phyloP scores from a whole-genome alignment of 2,888 invertebrate genomes.

The Harmothoe impar region DNA sequence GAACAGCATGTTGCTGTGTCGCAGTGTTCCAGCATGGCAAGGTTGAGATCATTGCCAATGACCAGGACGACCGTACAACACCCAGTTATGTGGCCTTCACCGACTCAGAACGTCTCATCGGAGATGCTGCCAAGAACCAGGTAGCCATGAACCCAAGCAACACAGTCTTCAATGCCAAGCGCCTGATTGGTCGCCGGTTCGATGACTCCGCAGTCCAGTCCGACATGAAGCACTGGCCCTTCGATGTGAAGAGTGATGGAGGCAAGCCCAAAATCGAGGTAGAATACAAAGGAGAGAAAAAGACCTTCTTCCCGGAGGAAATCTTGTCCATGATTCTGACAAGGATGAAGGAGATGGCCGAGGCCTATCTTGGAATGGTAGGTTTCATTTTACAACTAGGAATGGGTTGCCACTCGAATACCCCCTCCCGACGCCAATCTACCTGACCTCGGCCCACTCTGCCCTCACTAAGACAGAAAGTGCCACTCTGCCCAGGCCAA shows the following conservation, averaged over 20 bases:
- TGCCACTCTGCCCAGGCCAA: no score
- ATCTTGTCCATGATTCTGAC: constrained; percentile 95
- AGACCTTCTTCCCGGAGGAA: constrained; percentile 95
- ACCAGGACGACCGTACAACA: constrained; percentile 87
- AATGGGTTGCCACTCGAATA: no score
- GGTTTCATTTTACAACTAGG: no score
- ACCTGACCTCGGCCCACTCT: no score
- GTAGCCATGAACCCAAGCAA: constrained; percentile 89
- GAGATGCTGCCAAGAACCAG: constrained; percentile 84
- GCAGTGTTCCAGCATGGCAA: constrained; percentile 82
- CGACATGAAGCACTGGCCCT: constrained; percentile 93
- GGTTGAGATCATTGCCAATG: constrained; percentile 84
- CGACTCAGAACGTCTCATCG: constrained; percentile 83
- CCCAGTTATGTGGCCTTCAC: constrained; percentile 89
- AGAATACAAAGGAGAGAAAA: constrained; percentile 93
- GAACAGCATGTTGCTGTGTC: constrained; percentile 87
- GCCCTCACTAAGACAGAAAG: no score
- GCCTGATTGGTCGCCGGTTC: constrained; percentile 91
- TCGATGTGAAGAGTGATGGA: constrained; percentile 77
- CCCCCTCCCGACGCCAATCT: no score
- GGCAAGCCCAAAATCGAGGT: constrained; percentile 81
- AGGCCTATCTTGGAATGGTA: constrained; percentile 86
- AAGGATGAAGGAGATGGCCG: constrained; percentile 88
- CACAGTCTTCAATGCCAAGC: constrained; percentile 86
- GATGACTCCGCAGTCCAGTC: constrained; percentile 90